A percentile compares a stretch with the other conserved stretches of the same genome.
phyloP scores from a whole-genome alignment of 35 echinoderm and acorn worm species.

The Ophiothrix spiculata region DNA sequence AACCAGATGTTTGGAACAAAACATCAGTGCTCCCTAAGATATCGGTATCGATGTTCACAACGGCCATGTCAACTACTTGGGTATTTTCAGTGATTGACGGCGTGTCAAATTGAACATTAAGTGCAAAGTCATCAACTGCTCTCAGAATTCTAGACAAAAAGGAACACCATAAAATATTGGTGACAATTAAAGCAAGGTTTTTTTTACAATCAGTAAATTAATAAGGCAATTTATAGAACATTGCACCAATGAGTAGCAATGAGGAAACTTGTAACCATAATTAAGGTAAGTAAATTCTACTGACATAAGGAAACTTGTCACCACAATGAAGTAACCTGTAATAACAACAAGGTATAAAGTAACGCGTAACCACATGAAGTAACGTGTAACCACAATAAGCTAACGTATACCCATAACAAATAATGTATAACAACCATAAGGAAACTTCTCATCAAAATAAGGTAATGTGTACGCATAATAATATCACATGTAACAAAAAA shows the following conservation, averaged over 20 bases:
- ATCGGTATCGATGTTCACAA: slow-evolving; percentile 20
- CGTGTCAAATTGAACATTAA: slow-evolving; percentile 23
- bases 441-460: too few species aligned
- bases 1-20: slow-evolving; percentile 2
- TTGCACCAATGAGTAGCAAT: neutral
- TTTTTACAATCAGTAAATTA: neutral
- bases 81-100: slow-evolving; percentile 13
- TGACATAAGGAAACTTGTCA: neutral
- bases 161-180: neutral
- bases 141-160: slow-evolving; percentile 28
- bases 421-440: too few species aligned
- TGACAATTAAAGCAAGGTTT: too few species aligned
- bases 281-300: neutral
- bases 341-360: neutral
- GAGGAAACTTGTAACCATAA: neutral
- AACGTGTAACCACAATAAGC: neutral
- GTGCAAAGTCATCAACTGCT: slow-evolving; percentile 32
- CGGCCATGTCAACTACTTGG: slow-evolving; percentile 23
- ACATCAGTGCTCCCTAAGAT: slow-evolving; percentile 11
- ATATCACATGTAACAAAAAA: too few species aligned
- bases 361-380: neutral
- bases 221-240: neutral
- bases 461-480: too few species aligned
- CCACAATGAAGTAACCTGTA: neutral
- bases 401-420: too few species aligned